Percentiles rank a stretch among this genome's conserved stretches.
phyloP scores from a whole-genome alignment of 2,888 invertebrate species.

The Antheraea yamamai region DNA sequence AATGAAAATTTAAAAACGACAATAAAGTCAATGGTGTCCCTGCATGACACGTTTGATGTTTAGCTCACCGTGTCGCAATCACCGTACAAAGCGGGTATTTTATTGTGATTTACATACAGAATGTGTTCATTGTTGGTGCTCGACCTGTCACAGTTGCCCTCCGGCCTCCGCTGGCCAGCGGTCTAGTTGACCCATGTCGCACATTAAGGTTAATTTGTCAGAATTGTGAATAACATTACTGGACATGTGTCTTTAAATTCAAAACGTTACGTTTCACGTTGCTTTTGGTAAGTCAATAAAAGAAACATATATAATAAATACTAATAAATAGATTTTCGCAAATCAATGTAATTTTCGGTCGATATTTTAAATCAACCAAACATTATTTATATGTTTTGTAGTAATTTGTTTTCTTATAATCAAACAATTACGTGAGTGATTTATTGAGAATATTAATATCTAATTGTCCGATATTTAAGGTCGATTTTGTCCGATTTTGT shows the following conservation, averaged over 20 bases:
- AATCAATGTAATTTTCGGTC: neutral
- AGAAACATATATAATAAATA: neutral
- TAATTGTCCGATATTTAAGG: no score
- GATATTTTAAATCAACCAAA: neutral
- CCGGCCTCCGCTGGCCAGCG: slow-evolving; percentile 59
- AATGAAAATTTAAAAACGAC: slow-evolving; percentile 45
- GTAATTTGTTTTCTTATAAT: neutral
- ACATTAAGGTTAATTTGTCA: slow-evolving; percentile 38
- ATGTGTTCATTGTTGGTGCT: slow-evolving; percentile 70
- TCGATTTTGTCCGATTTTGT: no score
- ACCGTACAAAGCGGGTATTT: slow-evolving; percentile 75
- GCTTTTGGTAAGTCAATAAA: slow-evolving; percentile 14
- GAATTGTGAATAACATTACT: slow-evolving; percentile 28
- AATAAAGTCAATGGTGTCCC: slow-evolving; percentile 47
- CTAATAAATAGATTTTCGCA: neutral
- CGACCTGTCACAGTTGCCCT: slow-evolving; percentile 75
- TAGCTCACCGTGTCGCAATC: slow-evolving; percentile 77
- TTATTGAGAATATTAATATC: neutral
- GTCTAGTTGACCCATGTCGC: slow-evolving; percentile 52
- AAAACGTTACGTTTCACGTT: neutral
- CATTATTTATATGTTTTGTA: neutral
- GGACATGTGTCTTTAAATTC: slow-evolving; percentile 12
- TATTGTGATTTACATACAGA: slow-evolving; percentile 79
- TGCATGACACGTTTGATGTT: slow-evolving; percentile 64
- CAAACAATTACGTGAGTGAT: neutral